A percentile compares a stretch with the other conserved stretches of the same genome.
Conservation (phyloP, 2,113 vertebrate genomes). For the Tamias sibiricus region DNA sequence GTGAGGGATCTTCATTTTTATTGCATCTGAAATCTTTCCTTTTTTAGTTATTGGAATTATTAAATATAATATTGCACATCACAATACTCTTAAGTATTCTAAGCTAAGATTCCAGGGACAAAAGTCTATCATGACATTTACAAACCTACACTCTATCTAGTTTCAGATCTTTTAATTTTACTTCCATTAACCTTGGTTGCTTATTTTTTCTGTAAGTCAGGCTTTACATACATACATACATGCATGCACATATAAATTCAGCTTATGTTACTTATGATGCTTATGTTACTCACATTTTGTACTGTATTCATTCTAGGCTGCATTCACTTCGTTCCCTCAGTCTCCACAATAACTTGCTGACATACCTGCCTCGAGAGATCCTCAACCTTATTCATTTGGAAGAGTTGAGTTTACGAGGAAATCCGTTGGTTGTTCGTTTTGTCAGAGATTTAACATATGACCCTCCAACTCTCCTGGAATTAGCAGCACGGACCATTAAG, state of each 20-base stretch:
- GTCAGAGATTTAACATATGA: slow-evolving; percentile 89
- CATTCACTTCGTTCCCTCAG: slow-evolving; percentile 96
- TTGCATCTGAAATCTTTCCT: slow-evolving; percentile 28
- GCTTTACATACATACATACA: no score
- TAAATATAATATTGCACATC: slow-evolving; percentile 2
- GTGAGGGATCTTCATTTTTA: background rate
- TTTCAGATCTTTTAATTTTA: slow-evolving; percentile 53
- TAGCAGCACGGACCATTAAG: slow-evolving; percentile 89
- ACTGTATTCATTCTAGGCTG: slow-evolving; percentile 86
- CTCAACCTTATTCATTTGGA: slow-evolving; percentile 95
- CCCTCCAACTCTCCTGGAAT: slow-evolving; percentile 88
- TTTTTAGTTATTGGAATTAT: slow-evolving; percentile 19
- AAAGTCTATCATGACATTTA: background rate
- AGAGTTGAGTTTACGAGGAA: slow-evolving; percentile 97
- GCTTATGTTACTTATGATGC: background rate
- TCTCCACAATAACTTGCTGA: slow-evolving; percentile 98
- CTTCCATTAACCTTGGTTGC: background rate
- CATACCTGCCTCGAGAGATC: slow-evolving; percentile 98
- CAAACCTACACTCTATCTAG: background rate
- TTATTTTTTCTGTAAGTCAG: background rate
- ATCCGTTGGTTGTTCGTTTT: slow-evolving; percentile 94
- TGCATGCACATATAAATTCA: background rate
- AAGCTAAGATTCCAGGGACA: background rate
- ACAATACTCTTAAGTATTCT: background rate
- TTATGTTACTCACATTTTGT: background rate